phyloP scores from a whole-genome alignment of 1,140 invertebrate genomes.

The Drosophila burlai region DNA sequence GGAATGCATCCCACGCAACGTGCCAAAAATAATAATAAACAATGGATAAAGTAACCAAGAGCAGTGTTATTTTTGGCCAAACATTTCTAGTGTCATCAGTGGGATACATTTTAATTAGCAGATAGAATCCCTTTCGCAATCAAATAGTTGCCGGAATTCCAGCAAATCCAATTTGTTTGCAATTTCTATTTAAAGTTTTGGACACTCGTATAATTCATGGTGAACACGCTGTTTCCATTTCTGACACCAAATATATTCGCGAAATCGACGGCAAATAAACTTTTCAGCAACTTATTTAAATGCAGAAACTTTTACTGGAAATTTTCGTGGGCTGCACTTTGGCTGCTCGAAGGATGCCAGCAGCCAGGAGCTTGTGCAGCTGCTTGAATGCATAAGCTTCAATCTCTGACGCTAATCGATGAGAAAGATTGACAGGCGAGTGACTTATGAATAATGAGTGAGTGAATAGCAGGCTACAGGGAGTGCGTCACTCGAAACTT shows the following conservation, averaged over 20 bases:
- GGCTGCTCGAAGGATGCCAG: slow-evolving; percentile 8
- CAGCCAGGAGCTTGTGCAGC: slow-evolving; percentile 18
- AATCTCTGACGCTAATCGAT: slow-evolving; percentile 29
- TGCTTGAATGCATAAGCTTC: slow-evolving; percentile 28
- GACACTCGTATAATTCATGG: slow-evolving; percentile 31
- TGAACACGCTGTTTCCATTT: slow-evolving; percentile 10
- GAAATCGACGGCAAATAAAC: slow-evolving; percentile 67
- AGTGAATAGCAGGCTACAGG: neutral
- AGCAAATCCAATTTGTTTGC: slow-evolving; percentile 12
- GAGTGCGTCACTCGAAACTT: slow-evolving; percentile 14
- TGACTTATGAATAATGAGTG: slow-evolving; percentile 35
- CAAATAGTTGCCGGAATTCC: slow-evolving; percentile 2
- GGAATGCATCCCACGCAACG: slow-evolving; percentile 20
- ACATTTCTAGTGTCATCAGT: neutral
- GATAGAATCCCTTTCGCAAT: neutral
- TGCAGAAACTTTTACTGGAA: slow-evolving; percentile 49
- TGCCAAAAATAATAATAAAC: slow-evolving; percentile 41
- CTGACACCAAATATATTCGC: slow-evolving; percentile 15
- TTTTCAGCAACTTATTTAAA: slow-evolving; percentile 73
- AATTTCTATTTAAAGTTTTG: slow-evolving; percentile 14
- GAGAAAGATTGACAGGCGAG: slow-evolving; percentile 32
- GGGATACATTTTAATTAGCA: slow-evolving; percentile 10
- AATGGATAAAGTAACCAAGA: slow-evolving; percentile 4
- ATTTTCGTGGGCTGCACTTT: slow-evolving; percentile 9
- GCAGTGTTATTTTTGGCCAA: slow-evolving; percentile 3